phyloP scores from a whole-genome alignment of 2,113 vertebrate species.

The Taurulus bubalis region DNA sequence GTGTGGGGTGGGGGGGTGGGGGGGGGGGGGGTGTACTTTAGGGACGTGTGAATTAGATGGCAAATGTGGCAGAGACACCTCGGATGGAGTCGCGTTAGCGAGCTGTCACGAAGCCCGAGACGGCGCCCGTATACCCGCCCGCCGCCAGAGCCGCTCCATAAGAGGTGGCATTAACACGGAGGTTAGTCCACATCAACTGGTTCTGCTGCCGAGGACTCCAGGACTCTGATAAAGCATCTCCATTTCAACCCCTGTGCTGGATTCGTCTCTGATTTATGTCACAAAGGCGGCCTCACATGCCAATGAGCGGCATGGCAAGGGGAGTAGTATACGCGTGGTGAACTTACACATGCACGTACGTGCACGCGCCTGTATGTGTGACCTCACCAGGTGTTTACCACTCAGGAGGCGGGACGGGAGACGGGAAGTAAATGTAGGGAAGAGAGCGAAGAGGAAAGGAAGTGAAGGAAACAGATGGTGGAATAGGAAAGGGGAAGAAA shows the following conservation, averaged over 20 bases:
- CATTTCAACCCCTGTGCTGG: conserved; percentile 66
- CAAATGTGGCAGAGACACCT: conserved; percentile 82
- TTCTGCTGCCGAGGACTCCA: conserved; percentile 31
- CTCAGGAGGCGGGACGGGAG: too few relatives aligned
- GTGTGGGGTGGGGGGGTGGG: too few relatives aligned
- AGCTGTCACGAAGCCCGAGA: conserved; percentile 79
- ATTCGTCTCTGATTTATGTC: conserved; percentile 62
- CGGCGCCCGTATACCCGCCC: conserved; percentile 23
- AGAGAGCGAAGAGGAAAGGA: neutral
- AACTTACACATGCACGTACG: too few relatives aligned
- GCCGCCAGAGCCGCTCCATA: conserved; percentile 49
- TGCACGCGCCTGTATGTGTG: too few relatives aligned
- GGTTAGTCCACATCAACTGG: conserved; percentile 68
- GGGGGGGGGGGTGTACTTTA: conserved; percentile 53
- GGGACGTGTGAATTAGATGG: conserved; percentile 85
- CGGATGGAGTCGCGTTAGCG: conserved; percentile 75
- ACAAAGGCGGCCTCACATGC: conserved; percentile 46
- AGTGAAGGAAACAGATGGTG: neutral
- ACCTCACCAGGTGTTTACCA: too few relatives aligned
- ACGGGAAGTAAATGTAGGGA: neutral
- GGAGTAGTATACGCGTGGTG: too few relatives aligned
- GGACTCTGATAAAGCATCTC: conserved; percentile 64
- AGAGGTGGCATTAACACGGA: conserved; percentile 79
- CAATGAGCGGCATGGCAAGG: too few relatives aligned
- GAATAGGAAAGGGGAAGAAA: neutral